phyloP scores from a whole-genome alignment of 2,113 vertebrate species.

The Hypanus sabinus region DNA sequence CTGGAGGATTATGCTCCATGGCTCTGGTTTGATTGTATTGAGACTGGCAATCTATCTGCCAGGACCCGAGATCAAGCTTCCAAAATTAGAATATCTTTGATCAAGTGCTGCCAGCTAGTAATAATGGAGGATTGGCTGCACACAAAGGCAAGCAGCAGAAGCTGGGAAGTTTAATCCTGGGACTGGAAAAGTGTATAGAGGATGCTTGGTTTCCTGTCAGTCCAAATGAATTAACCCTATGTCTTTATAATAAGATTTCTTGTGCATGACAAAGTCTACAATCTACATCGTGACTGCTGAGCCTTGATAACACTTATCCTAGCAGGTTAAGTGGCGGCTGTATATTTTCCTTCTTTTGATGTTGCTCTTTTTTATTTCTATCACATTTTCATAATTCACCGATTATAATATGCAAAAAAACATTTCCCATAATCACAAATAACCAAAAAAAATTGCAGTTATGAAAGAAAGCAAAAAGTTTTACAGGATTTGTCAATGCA shows the following conservation, averaged over 20 bases:
- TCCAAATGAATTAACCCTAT: constrained; percentile 17
- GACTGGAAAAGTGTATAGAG: neutral
- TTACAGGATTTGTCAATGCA: too few species aligned
- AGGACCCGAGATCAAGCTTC: neutral
- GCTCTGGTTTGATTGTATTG: constrained; percentile 17
- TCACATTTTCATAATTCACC: neutral
- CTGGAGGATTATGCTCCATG: neutral
- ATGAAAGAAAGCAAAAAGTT: neutral
- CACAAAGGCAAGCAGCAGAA: neutral
- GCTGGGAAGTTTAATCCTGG: constrained; percentile 29
- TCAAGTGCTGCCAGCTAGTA: constrained; percentile 14
- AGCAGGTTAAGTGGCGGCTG: neutral
- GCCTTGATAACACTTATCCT: constrained; percentile 14
- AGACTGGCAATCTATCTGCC: neutral
- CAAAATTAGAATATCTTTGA: constrained; percentile 32
- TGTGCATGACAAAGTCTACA: constrained; percentile 16
- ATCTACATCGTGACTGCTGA: constrained; percentile 15
- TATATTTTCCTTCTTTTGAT: constrained; percentile 19
- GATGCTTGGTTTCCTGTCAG: constrained; percentile 20
- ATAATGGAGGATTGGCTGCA: constrained; percentile 27
- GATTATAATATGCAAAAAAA: neutral
- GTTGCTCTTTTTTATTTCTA: neutral
- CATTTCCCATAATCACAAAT: neutral
- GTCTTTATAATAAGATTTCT: constrained; percentile 34
- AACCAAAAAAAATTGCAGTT: neutral